Base-by-base conservation (phyloP, 1,140 invertebrate species). In the Formica exsecta region DNA sequence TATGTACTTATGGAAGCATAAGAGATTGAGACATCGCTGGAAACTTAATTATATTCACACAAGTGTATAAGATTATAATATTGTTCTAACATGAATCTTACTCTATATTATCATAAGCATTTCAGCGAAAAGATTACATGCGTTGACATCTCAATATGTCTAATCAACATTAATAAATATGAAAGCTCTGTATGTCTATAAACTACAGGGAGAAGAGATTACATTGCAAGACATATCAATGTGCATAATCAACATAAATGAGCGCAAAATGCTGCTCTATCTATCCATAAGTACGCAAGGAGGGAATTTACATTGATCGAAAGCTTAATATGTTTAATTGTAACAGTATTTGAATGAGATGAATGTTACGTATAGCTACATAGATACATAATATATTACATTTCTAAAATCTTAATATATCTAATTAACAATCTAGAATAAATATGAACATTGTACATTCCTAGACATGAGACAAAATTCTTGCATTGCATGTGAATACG, bases 81-180 rank as follows among this genome's bases (percentile, higher is more conserved):
- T 54, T 75, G 62, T 68, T 54, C 41, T 16, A 66, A 79, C 9
- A 44, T 7, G 41, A 66, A n/a, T 66, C 51, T 36, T 36, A 66
- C 38, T 79, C 13, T 11, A 29, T 32, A 41, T 36, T 51, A 19
- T 1, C n/a, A 66, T 51, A 41, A 32, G 65, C 13, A 32, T 13
- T 16, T 32, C 16, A 19, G 9, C 44, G n/a, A 22, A 64, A 8
- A 68, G 41, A 13, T 79, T 48, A 51, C 29, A 29, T 44, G 19
- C 4, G 8, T 13, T 16, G 61, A 77, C 22, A 66, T 13, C 41
- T 77, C 75, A 66, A 77, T 77, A 51, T 19, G 38, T 79, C 61
- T 68, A 79, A 79, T 79, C 44, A 66, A 68, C 76, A 38, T 22
- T 66, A 29, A 66, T 29, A 79, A 51, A 59, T 29, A 48, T 13